Evolutionary conservation across 1,140 invertebrate species (phyloP).

Genomic region (Tenebrio molitor): DNA sequence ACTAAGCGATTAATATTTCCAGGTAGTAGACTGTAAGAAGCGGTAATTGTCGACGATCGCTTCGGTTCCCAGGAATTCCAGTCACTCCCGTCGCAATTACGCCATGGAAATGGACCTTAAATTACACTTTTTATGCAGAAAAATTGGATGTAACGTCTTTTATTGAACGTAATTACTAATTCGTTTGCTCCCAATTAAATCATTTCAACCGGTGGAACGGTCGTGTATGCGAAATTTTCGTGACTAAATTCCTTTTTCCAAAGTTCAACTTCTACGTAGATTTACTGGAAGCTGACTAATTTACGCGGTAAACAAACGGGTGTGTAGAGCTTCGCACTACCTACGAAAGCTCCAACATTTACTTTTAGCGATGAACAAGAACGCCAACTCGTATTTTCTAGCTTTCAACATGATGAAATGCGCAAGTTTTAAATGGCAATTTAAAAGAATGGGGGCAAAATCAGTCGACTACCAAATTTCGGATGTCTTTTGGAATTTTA

Average conservation of each 20-base stretch:
- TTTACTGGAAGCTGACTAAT: not conserved
- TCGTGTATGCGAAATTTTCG: slow-evolving; percentile 2
- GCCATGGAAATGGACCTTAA: slow-evolving; percentile 5
- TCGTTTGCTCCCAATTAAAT: not conserved
- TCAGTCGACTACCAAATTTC: too few species aligned
- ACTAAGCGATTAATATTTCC: slow-evolving; percentile 23
- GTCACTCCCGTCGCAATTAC: slow-evolving; percentile 19
- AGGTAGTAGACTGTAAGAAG: slow-evolving; percentile 23
- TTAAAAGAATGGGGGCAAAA: too few species aligned
- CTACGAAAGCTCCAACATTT: not conserved
- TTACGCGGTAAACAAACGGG: not conserved
- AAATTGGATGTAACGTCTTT: not conserved
- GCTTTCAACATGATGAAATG: too few species aligned
- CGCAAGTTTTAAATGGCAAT: too few species aligned
- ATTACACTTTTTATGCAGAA: slow-evolving; percentile 2
- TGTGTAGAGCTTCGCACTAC: not conserved
- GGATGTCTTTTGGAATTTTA: too few species aligned
- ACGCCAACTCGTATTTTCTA: too few species aligned
- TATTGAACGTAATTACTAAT: slow-evolving; percentile 14
- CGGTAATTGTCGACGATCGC: slow-evolving; percentile 26
- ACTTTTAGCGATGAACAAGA: too few species aligned
- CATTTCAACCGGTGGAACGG: not conserved
- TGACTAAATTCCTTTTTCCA: slow-evolving; percentile 13
- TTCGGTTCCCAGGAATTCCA: slow-evolving; percentile 19
- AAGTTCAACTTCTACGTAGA: not conserved